Evolutionary conservation across 2,113 vertebrate genomes (phyloP), one percentile per base, ranked within the genome.

Genomic region (Mustela lutreola): DNA sequence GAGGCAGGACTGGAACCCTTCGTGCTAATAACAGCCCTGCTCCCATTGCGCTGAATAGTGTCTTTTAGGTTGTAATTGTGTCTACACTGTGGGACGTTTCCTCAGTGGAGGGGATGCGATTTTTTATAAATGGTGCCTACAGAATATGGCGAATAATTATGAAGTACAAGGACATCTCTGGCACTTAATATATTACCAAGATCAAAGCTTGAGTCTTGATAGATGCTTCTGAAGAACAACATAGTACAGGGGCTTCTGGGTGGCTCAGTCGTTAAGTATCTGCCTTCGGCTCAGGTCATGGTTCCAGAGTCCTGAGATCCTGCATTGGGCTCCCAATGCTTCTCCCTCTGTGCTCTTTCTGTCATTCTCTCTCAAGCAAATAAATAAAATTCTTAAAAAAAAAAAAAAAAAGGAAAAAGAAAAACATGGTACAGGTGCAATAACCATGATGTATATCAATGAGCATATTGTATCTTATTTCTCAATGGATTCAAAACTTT

Each of bases 401-500:
- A 14, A 50, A 63, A 62, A 24, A 63, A 62, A 60, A 26, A 62
- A 26, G 60, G 22, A 62, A 62, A 63, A 58, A 81, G 53, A 15
- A 58, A 62, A 92, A 70, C 11, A 76, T 28, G 10, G 24, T 21
- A 7, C 73, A n/a, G 24, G 22, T 14, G 33, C 16, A 71, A 28
- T 6, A 28, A 58, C 18, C 36, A 39, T 3, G 21, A 24, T 2
- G 10, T 2, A 1, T 5, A 2, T 65, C 7, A 2, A 0, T 19
- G 58, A 82, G 19, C 31, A 39, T 3, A 2, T 4, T 2, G 5
- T 48, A 7, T 73, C 76, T 28, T 31, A 67, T 33, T 50, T 48
- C 83, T 87, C 67, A 70, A 24, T 45, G 45, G 36, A 31, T 10
- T 76, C 31, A 45, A 86, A 82, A 36, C 3, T 33, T 58, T 83